A percentile compares a stretch with the other conserved stretches of the same genome.
Conservation (phyloP, 2,888 invertebrate genomes). For the Diadegma fenestrale region DNA sequence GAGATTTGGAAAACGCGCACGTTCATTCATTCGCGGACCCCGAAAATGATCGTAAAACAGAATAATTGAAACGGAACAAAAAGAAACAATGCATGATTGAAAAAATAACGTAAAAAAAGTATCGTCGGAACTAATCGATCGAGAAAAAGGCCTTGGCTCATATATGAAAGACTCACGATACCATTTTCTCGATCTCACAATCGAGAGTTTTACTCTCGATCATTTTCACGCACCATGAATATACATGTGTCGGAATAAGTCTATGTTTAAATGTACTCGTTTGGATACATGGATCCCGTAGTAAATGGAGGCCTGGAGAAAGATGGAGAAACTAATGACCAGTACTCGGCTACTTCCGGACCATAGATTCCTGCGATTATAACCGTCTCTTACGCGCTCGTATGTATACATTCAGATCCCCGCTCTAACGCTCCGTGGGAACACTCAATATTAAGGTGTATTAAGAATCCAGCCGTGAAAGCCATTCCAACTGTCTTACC, state of each 20-base stretch:
- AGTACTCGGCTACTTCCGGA: conserved; percentile 54
- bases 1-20: too few relatives aligned
- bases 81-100: background rate
- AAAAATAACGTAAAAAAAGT: background rate
- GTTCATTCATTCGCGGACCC: background rate
- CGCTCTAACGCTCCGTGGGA: conserved; percentile 23
- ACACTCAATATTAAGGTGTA: conserved; percentile 40
- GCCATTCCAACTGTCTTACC: conserved; percentile 18
- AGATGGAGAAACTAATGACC: conserved; percentile 35
- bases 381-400: conserved; percentile 7
- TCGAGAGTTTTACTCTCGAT: conserved; percentile 29
- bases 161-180: conserved; percentile 1
- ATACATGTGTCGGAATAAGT: background rate
- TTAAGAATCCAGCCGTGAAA: conserved; percentile 20
- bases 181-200: conserved; percentile 26
- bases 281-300: background rate
- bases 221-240: conserved; percentile 24
- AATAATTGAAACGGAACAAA: background rate
- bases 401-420: conserved; percentile 16
- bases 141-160: conserved; percentile 22
- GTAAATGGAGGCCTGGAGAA: background rate
- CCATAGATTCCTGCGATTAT: conserved; percentile 61
- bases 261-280: background rate
- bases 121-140: background rate
- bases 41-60: background rate